Evolutionary conservation across 35 echinoderm and acorn worm genomes (phyloP), one percentile per base, ranked within the genome.

Genomic region (Apostichopus japonicus): DNA sequence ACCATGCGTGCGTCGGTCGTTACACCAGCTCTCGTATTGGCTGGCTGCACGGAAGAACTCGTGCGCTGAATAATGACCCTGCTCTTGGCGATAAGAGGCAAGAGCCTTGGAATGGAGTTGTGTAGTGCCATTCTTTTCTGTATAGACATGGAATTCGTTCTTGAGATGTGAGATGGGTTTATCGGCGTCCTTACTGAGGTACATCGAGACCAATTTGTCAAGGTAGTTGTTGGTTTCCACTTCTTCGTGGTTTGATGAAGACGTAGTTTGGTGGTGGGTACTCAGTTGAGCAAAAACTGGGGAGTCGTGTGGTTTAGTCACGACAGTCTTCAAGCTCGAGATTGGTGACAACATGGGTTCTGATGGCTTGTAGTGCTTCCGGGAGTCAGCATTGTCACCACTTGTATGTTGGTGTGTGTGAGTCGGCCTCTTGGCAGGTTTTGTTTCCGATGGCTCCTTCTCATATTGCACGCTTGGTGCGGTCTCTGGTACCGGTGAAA

Each of bases 131-230:
- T 82, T 79, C 51, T 90, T 92, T 23, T 96, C 95, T 6, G 96
- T 98, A 80, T 99, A 99, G 0, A 99, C 97, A 58, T 96, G 93
- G 62, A 99, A 94, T 92, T 99, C 97, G 63, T 93, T 96, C 84
- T 99, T 99, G 13, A 98, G 77, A 14, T 95, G 95, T 2, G 95
- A 96, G 23, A 98, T 96, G 22, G 92, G 93, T 63, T 96, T 96
- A 55, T 99, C 97, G 6, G 86, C 57, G 17, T 95, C 94, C 55
- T 95, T 98, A 73, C 92, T 90, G 19, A 99, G 95, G 79, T 99
- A 99, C 97, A 99, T 94, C 23, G 95, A 96, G 17, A 99, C 97
- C 5, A 99, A 83, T 55, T 94, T 89, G 88, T 99, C 95, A 53
- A 99, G 90, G 93, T 96, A 98, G 58, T 91, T 96, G 63, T 92